These are phyloP conservation scores for Pantala flavescens DNA, from an alignment of 1,140 invertebrate genomes.

Conservation along the genomic window DNA sequence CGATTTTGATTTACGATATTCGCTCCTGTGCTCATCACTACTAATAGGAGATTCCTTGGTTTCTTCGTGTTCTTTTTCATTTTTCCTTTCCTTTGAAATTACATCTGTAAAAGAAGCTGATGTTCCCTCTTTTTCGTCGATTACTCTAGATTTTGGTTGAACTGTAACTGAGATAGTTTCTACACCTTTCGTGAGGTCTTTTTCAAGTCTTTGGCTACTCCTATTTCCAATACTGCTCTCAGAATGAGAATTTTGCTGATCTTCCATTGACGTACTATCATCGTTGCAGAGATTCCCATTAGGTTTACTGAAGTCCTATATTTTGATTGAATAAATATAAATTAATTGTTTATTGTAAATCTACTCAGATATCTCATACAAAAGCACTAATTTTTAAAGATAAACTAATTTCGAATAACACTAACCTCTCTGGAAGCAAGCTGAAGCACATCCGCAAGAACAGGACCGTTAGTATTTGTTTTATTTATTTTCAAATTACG, in stretches of 20 bases:
- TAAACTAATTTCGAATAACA: not conserved
- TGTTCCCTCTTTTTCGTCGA: too few species aligned
- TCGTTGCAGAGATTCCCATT: not conserved
- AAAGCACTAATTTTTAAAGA: not conserved
- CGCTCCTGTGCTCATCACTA: too few species aligned
- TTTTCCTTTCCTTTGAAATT: too few species aligned
- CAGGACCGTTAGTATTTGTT: constrained; percentile 15
- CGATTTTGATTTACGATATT: too few species aligned
- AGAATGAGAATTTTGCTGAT: not conserved
- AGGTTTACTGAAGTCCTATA: not conserved
- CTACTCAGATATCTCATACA: too few species aligned
- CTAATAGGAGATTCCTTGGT: too few species aligned
- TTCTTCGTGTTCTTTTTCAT: too few species aligned
- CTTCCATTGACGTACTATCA: not conserved
- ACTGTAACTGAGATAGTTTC: not conserved
- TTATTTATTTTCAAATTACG: constrained; percentile 42
- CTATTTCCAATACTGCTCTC: not conserved
- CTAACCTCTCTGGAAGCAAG: not conserved
- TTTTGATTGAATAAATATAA: not conserved
- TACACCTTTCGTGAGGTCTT: not conserved
- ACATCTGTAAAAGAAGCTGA: too few species aligned
- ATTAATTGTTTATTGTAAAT: too few species aligned
- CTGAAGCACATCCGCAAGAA: not conserved
- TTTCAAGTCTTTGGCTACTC: not conserved
- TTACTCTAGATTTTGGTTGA: not conserved